These are phyloP conservation scores for Stenchaetothrips biformis DNA, from an alignment of 2,888 invertebrate species.

Conservation along the genomic window DNA sequence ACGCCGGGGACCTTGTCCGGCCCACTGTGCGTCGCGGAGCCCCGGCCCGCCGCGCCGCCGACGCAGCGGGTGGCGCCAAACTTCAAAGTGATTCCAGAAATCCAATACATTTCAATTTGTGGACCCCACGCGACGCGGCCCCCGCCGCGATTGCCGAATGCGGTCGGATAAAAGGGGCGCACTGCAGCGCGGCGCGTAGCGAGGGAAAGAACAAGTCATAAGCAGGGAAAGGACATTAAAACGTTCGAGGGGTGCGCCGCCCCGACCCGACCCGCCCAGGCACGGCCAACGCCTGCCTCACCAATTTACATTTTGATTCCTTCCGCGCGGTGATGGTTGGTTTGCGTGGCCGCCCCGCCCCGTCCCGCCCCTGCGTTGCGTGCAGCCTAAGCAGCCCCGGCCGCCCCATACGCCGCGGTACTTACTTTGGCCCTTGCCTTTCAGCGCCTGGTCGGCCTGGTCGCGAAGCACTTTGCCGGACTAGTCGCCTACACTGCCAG, in stretches of 20 bases:
- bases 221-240: constrained; percentile 21
- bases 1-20: neutral
- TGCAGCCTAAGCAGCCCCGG: neutral
- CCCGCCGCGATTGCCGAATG: neutral
- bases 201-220: constrained; percentile 21
- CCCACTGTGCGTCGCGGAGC: too few species aligned
- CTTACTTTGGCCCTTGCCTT: too few species aligned
- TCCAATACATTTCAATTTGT: constrained; percentile 24
- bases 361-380: neutral
- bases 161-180: neutral
- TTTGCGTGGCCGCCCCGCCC: constrained; percentile 1
- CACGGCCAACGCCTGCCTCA: constrained; percentile 11
- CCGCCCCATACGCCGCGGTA: too few species aligned
- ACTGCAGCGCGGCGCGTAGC: neutral
- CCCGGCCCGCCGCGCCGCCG: neutral
- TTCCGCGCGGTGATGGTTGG: constrained; percentile 17
- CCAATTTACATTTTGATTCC: constrained; percentile 25
- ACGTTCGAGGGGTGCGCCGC: neutral
- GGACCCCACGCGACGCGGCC: neutral
- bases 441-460: too few species aligned
- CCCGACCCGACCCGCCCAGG: neutral
- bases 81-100: constrained; percentile 21
- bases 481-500: too few species aligned
- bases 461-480: too few species aligned
- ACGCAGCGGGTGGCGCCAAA: neutral